Percentiles rank a stretch among this genome's conserved stretches.
These are phyloP conservation scores for Oxyruncus cristatus DNA, from an alignment of 2,113 vertebrate genomes.

Conservation along the genomic window DNA sequence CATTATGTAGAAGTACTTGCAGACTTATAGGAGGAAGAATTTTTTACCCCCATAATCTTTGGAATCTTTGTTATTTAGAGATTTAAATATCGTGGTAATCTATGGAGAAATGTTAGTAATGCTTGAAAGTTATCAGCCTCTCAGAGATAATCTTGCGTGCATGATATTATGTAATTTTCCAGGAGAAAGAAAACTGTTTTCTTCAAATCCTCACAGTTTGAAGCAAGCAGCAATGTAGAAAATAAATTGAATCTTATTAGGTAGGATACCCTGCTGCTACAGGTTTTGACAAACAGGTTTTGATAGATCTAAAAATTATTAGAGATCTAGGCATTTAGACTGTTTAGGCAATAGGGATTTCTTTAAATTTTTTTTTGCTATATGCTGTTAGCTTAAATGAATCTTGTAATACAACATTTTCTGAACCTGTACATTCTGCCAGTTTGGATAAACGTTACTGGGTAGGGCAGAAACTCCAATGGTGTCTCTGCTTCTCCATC, in stretches of 20 bases:
- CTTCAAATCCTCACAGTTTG: neutral
- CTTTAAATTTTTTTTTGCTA: neutral
- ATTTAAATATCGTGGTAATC: neutral
- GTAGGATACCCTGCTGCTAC: neutral
- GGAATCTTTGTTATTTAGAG: neutral
- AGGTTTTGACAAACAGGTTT: neutral
- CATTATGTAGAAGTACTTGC: neutral
- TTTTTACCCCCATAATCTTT: fast-evolving
- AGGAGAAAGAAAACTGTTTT: neutral
- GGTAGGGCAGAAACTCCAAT: neutral
- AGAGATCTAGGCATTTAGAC: neutral
- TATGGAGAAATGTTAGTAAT: neutral
- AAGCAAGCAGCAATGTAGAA: neutral
- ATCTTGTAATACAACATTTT: neutral
- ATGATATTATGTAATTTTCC: neutral
- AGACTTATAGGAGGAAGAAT: neutral
- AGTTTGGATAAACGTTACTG: neutral
- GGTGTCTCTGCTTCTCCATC: fast-evolving
- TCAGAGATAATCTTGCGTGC: neutral
- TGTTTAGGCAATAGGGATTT: neutral
- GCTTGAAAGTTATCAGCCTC: neutral
- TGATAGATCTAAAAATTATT: neutral
- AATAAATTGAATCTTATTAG: neutral
- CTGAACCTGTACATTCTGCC: neutral
- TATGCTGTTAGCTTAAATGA: neutral